Conservation (phyloP, 2,797 vertebrate species). For the Clarias laeviceps region DNA sequence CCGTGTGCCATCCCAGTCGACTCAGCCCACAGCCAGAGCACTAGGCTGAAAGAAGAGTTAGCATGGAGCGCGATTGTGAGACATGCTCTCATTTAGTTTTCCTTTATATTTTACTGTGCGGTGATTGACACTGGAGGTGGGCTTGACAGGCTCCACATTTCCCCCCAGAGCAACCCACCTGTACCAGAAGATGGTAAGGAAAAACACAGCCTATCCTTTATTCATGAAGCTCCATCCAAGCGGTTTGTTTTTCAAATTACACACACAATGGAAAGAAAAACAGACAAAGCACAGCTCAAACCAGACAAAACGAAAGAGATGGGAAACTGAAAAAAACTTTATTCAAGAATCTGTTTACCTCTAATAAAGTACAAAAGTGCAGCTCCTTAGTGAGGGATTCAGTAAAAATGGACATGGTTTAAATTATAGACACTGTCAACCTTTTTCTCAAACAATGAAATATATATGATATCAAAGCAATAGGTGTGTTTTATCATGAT, state of each 20-base stretch:
- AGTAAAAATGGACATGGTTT: background rate
- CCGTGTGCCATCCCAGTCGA: constrained; percentile 42
- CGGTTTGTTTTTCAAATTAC: constrained; percentile 64
- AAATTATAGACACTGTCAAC: background rate
- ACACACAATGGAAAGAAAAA: constrained; percentile 51
- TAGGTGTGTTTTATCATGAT: constrained; percentile 23
- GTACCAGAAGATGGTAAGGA: constrained; percentile 56
- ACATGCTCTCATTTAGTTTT: constrained; percentile 52
- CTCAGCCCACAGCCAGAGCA: constrained; percentile 47
- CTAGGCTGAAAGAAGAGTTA: constrained; percentile 45
- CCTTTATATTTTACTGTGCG: constrained; percentile 51
- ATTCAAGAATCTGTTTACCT: constrained; percentile 46
- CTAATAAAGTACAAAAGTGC: constrained; percentile 8
- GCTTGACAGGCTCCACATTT: constrained; percentile 58
- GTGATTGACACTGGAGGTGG: constrained; percentile 60
- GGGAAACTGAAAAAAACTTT: constrained; percentile 38
- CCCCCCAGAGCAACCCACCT: constrained; percentile 63
- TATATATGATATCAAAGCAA: constrained; percentile 34
- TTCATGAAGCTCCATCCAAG: constrained; percentile 63
- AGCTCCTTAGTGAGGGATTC: constrained; percentile 11
- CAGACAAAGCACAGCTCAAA: constrained; percentile 55
- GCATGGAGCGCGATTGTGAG: constrained; percentile 52
- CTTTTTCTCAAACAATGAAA: constrained; percentile 20
- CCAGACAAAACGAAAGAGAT: constrained; percentile 48
- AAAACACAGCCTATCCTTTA: constrained; percentile 62